These are phyloP conservation scores for Brienomyrus brachyistius DNA, from an alignment of 2,113 vertebrate species.

Conservation along the genomic window DNA sequence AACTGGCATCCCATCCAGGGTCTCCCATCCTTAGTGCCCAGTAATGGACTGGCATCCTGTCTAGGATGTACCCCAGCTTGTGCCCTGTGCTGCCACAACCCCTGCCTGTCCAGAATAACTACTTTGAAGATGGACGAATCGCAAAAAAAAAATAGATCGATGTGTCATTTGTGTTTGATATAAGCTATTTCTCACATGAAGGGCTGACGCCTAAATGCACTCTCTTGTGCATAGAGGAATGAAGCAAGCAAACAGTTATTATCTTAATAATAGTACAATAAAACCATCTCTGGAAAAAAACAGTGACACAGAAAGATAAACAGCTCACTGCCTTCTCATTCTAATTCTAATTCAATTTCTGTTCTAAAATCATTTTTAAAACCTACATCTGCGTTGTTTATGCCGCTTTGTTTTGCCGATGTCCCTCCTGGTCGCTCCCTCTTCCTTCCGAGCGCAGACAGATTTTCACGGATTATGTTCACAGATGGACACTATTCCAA, in stretches of 20 bases:
- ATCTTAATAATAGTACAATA: not conserved
- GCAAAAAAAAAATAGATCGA: not conserved
- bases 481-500: slow-evolving; percentile 55
- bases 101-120: not conserved
- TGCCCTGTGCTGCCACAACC: not conserved
- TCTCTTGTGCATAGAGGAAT: not conserved
- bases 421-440: not conserved
- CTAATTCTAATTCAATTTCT: not conserved
- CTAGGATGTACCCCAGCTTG: not conserved
- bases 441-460: slow-evolving; percentile 30
- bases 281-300: not conserved
- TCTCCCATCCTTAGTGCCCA: not conserved
- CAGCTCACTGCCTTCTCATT: not conserved
- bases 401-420: not conserved
- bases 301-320: not conserved
- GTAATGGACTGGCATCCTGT: not conserved
- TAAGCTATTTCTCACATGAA: not conserved
- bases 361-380: not conserved
- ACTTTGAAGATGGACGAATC: not conserved
- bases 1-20: not conserved
- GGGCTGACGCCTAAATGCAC: not conserved
- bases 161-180: not conserved
- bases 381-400: not conserved
- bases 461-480: slow-evolving; percentile 52
- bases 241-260: not conserved